Conservation (phyloP, 1,140 invertebrate species). For the Myzus persicae region DNA sequence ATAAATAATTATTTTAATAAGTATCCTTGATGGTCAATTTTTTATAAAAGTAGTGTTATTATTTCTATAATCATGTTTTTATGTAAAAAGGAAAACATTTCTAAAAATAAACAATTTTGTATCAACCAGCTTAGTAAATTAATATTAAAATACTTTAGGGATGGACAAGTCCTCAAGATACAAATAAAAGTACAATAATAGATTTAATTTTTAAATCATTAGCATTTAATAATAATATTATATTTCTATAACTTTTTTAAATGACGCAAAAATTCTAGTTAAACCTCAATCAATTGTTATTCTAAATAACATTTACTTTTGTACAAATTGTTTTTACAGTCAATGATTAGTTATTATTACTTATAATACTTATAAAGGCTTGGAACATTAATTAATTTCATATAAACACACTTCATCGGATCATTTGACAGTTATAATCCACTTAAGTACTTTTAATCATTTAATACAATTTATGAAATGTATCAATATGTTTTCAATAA, state of each 20-base stretch:
- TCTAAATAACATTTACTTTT: conserved; percentile 8
- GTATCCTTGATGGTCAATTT: background rate
- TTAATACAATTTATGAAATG: background rate
- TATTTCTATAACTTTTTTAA: background rate
- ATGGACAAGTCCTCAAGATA: background rate
- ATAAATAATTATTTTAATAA: background rate
- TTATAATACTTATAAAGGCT: conserved; percentile 10
- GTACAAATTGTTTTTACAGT: conserved; percentile 26
- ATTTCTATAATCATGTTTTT: background rate
- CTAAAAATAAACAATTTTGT: background rate
- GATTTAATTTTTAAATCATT: background rate
- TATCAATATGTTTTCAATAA: background rate
- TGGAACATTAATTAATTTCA: background rate
- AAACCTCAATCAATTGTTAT: background rate
- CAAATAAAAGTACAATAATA: background rate
- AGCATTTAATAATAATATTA: background rate
- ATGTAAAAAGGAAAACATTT: background rate
- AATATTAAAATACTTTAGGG: background rate
- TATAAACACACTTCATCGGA: background rate
- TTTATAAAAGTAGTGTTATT: background rate
- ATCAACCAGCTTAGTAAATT: background rate
- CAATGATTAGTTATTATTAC: background rate
- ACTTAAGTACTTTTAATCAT: background rate
- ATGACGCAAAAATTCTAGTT: background rate
- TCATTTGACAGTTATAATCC: background rate